Evolutionary conservation across 2,888 invertebrate genomes (phyloP), one percentile per base, ranked within the genome.

Genomic region (Dryocosmus kuriphilus): DNA sequence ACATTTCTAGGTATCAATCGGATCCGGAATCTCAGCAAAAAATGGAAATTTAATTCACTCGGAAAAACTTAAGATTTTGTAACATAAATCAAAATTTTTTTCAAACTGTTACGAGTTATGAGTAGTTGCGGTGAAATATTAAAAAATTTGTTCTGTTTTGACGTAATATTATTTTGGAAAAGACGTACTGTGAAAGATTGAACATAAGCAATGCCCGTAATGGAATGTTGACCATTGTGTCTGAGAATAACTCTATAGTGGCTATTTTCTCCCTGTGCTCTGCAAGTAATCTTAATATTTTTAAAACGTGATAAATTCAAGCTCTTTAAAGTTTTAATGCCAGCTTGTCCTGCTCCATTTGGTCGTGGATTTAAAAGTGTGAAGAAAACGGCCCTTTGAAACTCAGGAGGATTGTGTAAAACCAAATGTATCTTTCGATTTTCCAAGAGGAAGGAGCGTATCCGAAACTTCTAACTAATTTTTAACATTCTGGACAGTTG

Each of bases 291-390:
- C 85, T 93, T 92, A 27, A 95, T 88, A 81, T 92, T 92, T 0
- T 91, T 90, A 82, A 92, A 92, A 16, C 91, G 92, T 0, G 92
- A 91, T 7, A 95, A 90, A 86, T 95, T 90, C 77, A 94, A 92
- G 30, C 91, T 87, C 9, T 92, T 92, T 19, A 91, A 85, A n/a
- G 92, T 93, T 80, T 94, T 89, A 80, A 94, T 92, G 16, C 95
- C 95, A 38, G 94, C 95, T 88, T 95, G 95, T 1, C 94, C 94
- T 32, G 95, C 95, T 0, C 95, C 95, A 82, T 95, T 95, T 14
- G 93, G 92, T 90, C 95, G 95, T 4, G 95, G 95, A 87, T 95
- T 95, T 32, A 95, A 87, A 71, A 95, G 89, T 4, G 94, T 93
- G 85, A 95, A 95, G 84, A 95, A 94, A 85, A 95, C 92, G 0